Conservation (phyloP, 2,113 vertebrate species). For the Aspidoscelis tigris region DNA sequence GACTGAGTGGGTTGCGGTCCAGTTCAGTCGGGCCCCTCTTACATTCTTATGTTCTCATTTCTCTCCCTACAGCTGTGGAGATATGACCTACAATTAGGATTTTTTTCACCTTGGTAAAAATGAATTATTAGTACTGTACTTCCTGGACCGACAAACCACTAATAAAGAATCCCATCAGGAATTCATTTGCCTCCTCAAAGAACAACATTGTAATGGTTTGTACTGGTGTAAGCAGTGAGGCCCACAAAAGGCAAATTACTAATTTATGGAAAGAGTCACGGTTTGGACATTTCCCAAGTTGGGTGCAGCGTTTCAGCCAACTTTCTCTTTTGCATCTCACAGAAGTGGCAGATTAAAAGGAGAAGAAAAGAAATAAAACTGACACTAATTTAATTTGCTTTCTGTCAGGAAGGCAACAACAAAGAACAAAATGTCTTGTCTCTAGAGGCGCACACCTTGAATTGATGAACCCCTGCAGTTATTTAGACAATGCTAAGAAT, state of each 20-base stretch:
- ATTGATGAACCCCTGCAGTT: constrained; percentile 49
- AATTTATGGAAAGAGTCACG: background rate
- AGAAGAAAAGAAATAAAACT: background rate
- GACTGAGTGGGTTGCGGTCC: no score
- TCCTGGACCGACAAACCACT: background rate
- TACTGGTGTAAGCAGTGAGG: background rate
- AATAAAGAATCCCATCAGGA: background rate
- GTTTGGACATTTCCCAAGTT: background rate
- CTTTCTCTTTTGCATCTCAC: background rate
- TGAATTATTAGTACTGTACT: no score
- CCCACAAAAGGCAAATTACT: background rate
- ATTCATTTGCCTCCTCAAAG: background rate
- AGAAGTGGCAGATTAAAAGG: background rate
- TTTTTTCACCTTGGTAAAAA: background rate
- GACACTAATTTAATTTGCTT: constrained; percentile 33
- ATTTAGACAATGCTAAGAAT: constrained; percentile 70
- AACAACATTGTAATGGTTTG: background rate
- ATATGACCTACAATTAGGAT: background rate
- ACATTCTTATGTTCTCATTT: no score
- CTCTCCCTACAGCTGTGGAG: no score
- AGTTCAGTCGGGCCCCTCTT: no score
- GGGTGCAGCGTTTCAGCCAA: background rate
- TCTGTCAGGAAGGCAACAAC: constrained; percentile 22
- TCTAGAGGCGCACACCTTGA: background rate
- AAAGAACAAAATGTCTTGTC: constrained; percentile 13